Evolutionary conservation across 2,113 vertebrate genomes (phyloP).

Genomic region (Tachysurus vachellii): DNA sequence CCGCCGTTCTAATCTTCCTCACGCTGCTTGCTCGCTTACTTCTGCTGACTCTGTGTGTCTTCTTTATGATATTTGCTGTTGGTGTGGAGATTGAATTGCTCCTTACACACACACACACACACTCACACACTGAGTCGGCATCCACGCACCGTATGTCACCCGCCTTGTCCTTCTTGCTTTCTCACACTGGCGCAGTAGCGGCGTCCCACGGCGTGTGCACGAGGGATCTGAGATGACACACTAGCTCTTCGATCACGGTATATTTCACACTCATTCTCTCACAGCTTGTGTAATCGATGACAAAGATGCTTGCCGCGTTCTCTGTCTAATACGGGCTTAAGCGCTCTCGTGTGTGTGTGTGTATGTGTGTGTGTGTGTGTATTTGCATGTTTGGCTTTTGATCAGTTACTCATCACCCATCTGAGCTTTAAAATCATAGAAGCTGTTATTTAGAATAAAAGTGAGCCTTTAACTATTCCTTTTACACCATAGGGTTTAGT

Average conservation of each 20-base stretch:
- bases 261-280: slow-evolving; percentile 21
- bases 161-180: slow-evolving; percentile 56
- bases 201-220: slow-evolving; percentile 13
- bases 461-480: not conserved
- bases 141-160: slow-evolving; percentile 28
- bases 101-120: not conserved
- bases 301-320: not conserved
- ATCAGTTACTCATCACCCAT: not conserved
- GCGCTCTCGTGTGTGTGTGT: not conserved
- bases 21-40: not conserved
- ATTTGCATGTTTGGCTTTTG: too few species aligned
- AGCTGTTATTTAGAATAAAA: not conserved
- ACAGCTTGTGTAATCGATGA: slow-evolving; percentile 34
- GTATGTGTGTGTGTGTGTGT: slow-evolving; percentile 15
- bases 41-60: not conserved
- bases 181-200: slow-evolving; percentile 18
- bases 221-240: slow-evolving; percentile 9
- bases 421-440: not conserved
- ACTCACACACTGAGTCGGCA: slow-evolving; percentile 12
- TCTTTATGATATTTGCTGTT: not conserved
- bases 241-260: slow-evolving; percentile 11
- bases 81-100: not conserved
- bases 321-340: slow-evolving; percentile 6
- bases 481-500: not conserved
- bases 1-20: slow-evolving; percentile 19